Evolutionary conservation across 2,797 vertebrate species (phyloP).

Genomic region (Sternotherus odoratus): DNA sequence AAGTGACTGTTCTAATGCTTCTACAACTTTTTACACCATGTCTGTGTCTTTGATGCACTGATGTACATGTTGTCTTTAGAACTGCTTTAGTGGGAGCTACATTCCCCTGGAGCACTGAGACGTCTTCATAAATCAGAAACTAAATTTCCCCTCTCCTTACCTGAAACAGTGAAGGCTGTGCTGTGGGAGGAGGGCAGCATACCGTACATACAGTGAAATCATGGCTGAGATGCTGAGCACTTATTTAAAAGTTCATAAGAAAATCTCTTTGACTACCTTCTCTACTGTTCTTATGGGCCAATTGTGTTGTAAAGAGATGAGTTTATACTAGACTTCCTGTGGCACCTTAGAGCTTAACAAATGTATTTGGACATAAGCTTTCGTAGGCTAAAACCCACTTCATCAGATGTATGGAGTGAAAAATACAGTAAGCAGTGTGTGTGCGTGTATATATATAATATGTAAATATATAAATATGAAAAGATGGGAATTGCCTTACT

Average conservation of each 20-base stretch:
- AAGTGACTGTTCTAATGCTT: not conserved
- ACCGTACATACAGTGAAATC: not conserved
- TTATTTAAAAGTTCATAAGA: not conserved
- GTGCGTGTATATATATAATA: too few species aligned
- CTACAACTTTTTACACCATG: not conserved
- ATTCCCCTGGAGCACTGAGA: not conserved
- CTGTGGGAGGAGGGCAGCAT: not conserved
- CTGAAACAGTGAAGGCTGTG: rapidly evolving
- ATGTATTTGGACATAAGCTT: too few species aligned
- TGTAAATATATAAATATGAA: too few species aligned
- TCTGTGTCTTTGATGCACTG: not conserved
- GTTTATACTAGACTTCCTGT: not conserved
- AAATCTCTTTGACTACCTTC: not conserved
- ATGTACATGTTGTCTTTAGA: not conserved
- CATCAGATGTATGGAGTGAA: too few species aligned
- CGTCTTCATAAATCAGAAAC: not conserved
- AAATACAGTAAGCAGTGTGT: too few species aligned
- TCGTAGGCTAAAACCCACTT: too few species aligned
- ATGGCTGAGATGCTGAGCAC: not conserved
- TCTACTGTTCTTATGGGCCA: not conserved
- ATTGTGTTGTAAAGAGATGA: not conserved
- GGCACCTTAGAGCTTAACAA: too few species aligned
- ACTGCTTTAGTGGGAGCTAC: not conserved
- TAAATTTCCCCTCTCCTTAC: not conserved
- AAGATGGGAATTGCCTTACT: too few species aligned